phyloP scores from a whole-genome alignment of 2,797 vertebrate genomes.

The Gambusia yucatana region DNA sequence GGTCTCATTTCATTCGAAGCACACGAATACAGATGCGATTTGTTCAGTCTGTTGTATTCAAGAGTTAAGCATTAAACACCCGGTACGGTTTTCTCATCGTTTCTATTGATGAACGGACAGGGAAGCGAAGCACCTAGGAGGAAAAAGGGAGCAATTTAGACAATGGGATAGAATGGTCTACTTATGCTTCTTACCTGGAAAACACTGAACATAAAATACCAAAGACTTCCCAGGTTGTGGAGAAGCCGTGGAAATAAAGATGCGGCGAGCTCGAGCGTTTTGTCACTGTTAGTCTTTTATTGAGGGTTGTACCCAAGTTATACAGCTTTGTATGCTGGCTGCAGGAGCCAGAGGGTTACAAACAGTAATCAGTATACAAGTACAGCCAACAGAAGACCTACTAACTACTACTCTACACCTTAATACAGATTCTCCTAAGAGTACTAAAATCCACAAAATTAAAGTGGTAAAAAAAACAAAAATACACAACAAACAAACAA shows the following conservation, averaged over 20 bases:
- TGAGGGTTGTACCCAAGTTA: slow-evolving; percentile 88
- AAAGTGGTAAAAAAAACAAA: slow-evolving; percentile 58
- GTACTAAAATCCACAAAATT: slow-evolving; percentile 81
- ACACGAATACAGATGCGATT: background rate
- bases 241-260: background rate
- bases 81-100: too few relatives aligned
- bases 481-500: slow-evolving; percentile 82
- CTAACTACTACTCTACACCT: slow-evolving; percentile 82
- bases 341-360: slow-evolving; percentile 83
- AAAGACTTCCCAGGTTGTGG: background rate
- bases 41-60: background rate
- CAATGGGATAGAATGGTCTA: too few relatives aligned
- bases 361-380: slow-evolving; percentile 87
- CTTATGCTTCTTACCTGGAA: background rate
- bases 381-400: slow-evolving; percentile 87
- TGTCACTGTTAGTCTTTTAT: slow-evolving; percentile 85
- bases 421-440: slow-evolving; percentile 85
- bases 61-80: too few relatives aligned
- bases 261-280: background rate
- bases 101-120: too few relatives aligned
- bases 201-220: background rate
- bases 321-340: slow-evolving; percentile 86
- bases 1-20: background rate
- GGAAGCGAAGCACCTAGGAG: background rate
- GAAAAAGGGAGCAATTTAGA: background rate